Evolutionary conservation across 2,888 invertebrate species (phyloP).

Genomic region (Chymomyza procnemis): DNA sequence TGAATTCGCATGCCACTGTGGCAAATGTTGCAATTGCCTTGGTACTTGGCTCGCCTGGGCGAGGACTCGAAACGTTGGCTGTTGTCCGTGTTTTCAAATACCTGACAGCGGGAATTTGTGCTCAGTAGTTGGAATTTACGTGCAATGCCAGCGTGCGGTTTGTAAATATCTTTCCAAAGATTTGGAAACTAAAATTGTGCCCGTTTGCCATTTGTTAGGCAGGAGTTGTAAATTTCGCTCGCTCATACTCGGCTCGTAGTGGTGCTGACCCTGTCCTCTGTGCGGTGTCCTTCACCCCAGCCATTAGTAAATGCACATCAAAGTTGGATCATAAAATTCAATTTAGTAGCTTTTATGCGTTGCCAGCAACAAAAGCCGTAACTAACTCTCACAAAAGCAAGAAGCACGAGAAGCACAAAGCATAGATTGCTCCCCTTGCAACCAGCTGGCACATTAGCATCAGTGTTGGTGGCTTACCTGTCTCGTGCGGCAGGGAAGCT

Average conservation of each 20-base stretch:
- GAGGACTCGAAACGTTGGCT: not conserved
- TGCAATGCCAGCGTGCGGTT: not conserved
- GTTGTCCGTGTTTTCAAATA: not conserved
- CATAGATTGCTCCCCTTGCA: constrained; percentile 9
- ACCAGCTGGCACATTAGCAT: constrained; percentile 67
- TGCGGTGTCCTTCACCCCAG: not conserved
- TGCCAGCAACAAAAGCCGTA: constrained; percentile 27
- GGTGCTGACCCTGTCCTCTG: too few relatives aligned
- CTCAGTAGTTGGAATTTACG: not conserved
- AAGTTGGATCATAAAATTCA: constrained; percentile 70
- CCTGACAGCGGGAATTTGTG: not conserved
- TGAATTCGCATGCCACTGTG: constrained; percentile 48
- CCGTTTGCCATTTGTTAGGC: not conserved
- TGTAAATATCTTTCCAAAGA: not conserved
- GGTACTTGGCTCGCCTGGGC: not conserved
- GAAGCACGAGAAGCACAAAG: constrained; percentile 34
- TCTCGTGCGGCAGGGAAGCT: not conserved
- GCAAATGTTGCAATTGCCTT: constrained; percentile 21
- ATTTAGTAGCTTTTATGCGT: constrained; percentile 59
- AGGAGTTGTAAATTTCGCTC: not conserved
- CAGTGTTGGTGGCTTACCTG: constrained; percentile 17
- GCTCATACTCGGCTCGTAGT: too few relatives aligned
- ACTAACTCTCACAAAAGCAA: constrained; percentile 30
- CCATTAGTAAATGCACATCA: constrained; percentile 68
- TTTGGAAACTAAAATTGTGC: not conserved